Evolutionary conservation across 2,113 vertebrate genomes (phyloP), one percentile per base, ranked within the genome.

Genomic region (Puffinus mauretanicus): DNA sequence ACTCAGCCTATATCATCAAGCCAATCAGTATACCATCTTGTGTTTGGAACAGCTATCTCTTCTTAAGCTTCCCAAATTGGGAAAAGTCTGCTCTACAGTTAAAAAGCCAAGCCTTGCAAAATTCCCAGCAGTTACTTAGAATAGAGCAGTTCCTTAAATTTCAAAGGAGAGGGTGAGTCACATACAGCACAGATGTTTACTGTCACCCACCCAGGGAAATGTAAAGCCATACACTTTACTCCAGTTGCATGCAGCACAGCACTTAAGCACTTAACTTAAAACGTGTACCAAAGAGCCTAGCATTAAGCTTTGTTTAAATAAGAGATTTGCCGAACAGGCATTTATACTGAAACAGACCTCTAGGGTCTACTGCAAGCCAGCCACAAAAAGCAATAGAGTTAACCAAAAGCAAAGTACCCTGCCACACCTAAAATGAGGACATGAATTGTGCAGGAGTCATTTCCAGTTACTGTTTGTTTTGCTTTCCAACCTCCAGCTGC

Each of bases 401-500:
- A 82, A 58, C n/a, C 73, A 72, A 79, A 70, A 84, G 55, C 86
- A 10, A 57, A 88, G 22, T 24, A 42, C 40, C 27, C 72, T 44
- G 18, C n/a, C 78, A 47, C 6, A 2, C 83, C 60, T 83, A 40
- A 44, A 61, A n/a, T 1, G 10, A 49, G 55, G 54, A 44, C 3
- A 3, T 0, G 9, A 58, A 52, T 16, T 57, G 42, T 9, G 46
- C 66, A 75, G 89, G 38, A 86, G 18, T 21, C 0, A 0, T 29
- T 54, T 36, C 47, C 54, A 30, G 52, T 55, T 78, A 97, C 73
- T 97, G 91, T 36, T 97, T 97, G 94, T 70, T 96, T 75, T 98
- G 95, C 73, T 97, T 97, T 79, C 91, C 94, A 29, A 77, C 91
- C 44, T 97, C 97, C 52, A 81, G 75, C 49, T 96, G 91, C 51